phyloP scores from a whole-genome alignment of 2,888 invertebrate species.

The Drosophila mercatorum region DNA sequence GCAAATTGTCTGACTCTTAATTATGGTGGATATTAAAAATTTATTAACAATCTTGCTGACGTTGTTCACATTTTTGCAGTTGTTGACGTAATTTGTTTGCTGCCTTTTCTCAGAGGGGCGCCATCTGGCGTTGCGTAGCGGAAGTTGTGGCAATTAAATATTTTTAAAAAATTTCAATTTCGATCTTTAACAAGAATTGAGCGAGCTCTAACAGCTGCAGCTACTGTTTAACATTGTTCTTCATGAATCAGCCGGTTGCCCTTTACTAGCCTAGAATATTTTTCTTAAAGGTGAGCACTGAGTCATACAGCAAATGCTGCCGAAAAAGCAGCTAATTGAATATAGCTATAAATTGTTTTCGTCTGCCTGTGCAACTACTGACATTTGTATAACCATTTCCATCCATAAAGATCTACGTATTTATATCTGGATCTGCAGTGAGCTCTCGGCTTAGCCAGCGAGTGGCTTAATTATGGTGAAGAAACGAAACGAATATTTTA shows the following conservation, averaged over 20 bases:
- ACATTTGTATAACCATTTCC: not conserved
- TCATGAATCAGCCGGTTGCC: constrained; percentile 20
- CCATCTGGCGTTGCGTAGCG: constrained; percentile 23
- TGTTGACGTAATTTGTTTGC: constrained; percentile 5
- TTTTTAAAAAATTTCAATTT: not conserved
- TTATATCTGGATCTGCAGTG: not conserved
- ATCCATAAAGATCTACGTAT: not conserved
- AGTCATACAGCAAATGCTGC: constrained; percentile 44
- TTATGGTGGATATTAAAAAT: constrained; percentile 73
- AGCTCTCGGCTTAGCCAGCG: constrained; percentile 16
- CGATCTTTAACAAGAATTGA: not conserved
- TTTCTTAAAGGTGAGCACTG: constrained; percentile 15
- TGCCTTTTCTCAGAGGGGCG: constrained; percentile 2
- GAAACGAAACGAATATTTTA: constrained; percentile 23
- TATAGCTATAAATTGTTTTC: not conserved
- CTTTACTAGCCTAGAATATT: constrained; percentile 13
- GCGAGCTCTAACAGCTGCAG: not conserved
- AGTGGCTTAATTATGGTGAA: constrained; percentile 23
- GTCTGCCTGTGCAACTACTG: not conserved
- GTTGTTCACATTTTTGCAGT: constrained; percentile 34
- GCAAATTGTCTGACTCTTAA: constrained; percentile 74
- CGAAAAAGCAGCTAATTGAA: constrained; percentile 1
- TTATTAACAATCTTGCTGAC: constrained; percentile 69
- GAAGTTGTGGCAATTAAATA: constrained; percentile 3
- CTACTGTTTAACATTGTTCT: not conserved